Base-by-base conservation (phyloP, 1,140 invertebrate genomes). In the Tachypleus tridentatus region DNA sequence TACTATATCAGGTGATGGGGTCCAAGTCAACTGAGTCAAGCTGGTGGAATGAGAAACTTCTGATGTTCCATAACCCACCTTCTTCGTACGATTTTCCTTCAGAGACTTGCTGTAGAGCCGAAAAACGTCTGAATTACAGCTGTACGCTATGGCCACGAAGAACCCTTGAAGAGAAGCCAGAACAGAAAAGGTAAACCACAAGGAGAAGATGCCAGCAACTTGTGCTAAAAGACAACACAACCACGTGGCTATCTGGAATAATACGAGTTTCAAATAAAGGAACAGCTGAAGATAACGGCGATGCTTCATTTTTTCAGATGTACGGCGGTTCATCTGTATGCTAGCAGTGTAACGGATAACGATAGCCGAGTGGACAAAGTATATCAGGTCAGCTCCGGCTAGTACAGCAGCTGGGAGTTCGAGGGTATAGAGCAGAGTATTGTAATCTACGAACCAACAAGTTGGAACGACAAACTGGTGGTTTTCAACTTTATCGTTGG, bases 81-180 rank as follows among this genome's bases (percentile, higher is more conserved):
- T 29, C 29, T 29, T 29, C 29, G 75, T 75, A 65, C 75, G 76
- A 67, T 73, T 72, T 58, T 54, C n/a, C 5, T 67, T 54, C 47
- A 69, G 60, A 48, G 71, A 66, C 61, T 73, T 67, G 49, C 80
- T 77, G 71, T 82, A 82, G 51, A 81, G 73, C 68, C 81, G 81
- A 52, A 82, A 72, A 51, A 82, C 79, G 72, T 80, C 79, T 73
- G 82, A 84, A 73, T 85, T 85, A 73, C 84, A 85, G 5, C 83
- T 83, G 62, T 85, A 83, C 61, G 82, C 78, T 65, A 85, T 74
- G 4, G 84, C 81, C 8, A 85, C 80, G 51, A 82, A 76, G 53
- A 85, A 78, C 49, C 84, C 84, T 76, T 85, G 80, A 69, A 81
- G 72, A 6, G 72, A 71, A 68, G 79, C 78, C 48, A 74, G 72